Evolutionary conservation across 2,113 vertebrate species (phyloP), one percentile per base, ranked within the genome.

Genomic region (Tyto alba): DNA sequence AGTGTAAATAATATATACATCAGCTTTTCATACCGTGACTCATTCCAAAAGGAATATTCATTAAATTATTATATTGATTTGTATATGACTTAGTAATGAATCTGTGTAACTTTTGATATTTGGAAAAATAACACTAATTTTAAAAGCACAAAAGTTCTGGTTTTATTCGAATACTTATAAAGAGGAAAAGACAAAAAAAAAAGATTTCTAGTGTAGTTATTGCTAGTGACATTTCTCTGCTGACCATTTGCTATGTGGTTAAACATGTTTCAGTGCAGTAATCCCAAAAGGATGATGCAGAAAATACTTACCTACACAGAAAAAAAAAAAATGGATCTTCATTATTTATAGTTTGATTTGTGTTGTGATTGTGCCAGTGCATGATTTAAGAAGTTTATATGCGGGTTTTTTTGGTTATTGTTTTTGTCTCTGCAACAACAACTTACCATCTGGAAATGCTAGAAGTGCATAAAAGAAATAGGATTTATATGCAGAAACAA

Each of bases 381-480:
- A 94, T 40, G 63, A 96, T 48, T 93, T 84, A 80, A 76, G 18
- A 86, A 77, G 25, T 74, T 89, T 64, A 10, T 41, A 48, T 29
- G 11, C 9, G 3, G 0, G 0, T 6, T 45, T 72, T 76, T 73
- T 62, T 32, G 3, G 5, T 86, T 21, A 16, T 36, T 64, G 80
- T 71, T 85, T 91, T 75, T 85, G 48, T 81, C 11, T 92, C 95
- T 88, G 40, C 96, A 69, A 89, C 87, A 94, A 84, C 56, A 85
- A 89, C 43, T 55, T 53, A 64, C 82, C 48, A 97, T 96, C 88
- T 97, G 95, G 95, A 98, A 98, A 96, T 95, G 80, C 74, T 98
- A 89, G 93, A 90, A 88, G 13, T 64, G 45, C 25, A 76, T 67
- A 59, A 93, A 78, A 90, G 30, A 85, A 96, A 81, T 71, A 40